Percentiles rank a stretch among this genome's conserved stretches.
These are phyloP conservation scores for Heliconius melpomene DNA, from an alignment of 1,140 invertebrate genomes.

Conservation along the genomic window DNA sequence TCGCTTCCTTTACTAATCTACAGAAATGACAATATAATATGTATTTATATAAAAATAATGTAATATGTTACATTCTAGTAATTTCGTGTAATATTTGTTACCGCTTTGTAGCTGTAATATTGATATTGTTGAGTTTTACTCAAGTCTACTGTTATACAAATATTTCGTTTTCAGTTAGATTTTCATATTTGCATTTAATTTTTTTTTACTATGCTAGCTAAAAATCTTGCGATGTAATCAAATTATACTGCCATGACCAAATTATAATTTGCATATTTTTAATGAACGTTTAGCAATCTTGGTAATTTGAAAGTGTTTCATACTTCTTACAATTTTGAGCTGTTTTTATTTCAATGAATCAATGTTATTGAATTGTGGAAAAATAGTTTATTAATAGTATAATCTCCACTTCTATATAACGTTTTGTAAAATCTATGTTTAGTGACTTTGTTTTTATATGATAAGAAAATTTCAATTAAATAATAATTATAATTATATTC, in stretches of 20 bases:
- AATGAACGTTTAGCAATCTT: neutral
- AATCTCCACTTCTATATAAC: neutral
- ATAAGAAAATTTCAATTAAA: neutral
- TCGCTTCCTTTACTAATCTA: neutral
- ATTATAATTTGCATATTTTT: neutral
- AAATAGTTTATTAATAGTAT: neutral
- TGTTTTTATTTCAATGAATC: neutral
- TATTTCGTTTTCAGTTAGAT: conserved; percentile 25
- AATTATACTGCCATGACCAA: conserved; percentile 10
- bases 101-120: neutral
- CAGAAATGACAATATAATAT: conserved; percentile 6
- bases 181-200: conserved; percentile 26
- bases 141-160: neutral
- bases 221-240: neutral
- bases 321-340: neutral
- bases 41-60: neutral
- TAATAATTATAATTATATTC: neutral
- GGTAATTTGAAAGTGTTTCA: neutral
- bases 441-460: neutral
- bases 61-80: neutral
- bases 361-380: neutral
- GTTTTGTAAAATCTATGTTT: neutral
- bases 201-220: neutral
- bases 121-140: neutral
- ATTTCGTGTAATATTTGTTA: neutral